phyloP scores from a whole-genome alignment of 2,888 invertebrate genomes.

The Drosophila helvetica region DNA sequence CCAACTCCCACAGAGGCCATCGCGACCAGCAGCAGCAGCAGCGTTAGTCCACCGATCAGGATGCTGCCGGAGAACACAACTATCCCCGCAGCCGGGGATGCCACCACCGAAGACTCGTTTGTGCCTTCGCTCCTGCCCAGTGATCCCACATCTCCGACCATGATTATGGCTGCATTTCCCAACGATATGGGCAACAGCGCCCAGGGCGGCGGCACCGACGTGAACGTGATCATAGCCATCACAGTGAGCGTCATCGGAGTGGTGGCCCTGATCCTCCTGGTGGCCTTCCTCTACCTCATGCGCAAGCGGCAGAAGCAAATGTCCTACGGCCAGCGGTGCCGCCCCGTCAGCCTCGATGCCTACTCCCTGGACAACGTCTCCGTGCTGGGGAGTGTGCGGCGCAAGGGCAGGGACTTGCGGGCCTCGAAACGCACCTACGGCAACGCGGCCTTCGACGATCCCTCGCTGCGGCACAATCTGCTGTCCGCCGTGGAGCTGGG shows the following conservation, averaged over 20 bases:
- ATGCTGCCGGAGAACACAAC: constrained; percentile 54
- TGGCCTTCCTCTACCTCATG: constrained; percentile 90
- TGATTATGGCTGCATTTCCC: constrained; percentile 47
- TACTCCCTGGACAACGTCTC: constrained; percentile 96
- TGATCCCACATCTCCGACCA: constrained; percentile 2
- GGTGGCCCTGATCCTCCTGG: constrained; percentile 90
- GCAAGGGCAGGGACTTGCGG: constrained; percentile 88
- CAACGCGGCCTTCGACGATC: constrained; percentile 95
- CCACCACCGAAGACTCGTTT: constrained; percentile 5
- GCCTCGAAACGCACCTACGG: constrained; percentile 94
- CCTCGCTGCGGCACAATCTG: constrained; percentile 88
- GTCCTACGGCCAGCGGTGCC: constrained; percentile 93
- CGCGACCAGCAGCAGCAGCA: constrained; percentile 44
- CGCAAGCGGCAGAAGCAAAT: constrained; percentile 92
- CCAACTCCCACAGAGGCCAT: constrained; percentile 46
- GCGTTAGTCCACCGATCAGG: constrained; percentile 28
- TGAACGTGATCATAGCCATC: constrained; percentile 91
- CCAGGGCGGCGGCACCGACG: constrained; percentile 84
- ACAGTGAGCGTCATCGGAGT: constrained; percentile 92
- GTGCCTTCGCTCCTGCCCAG: background rate
- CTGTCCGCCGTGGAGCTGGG: constrained; percentile 91
- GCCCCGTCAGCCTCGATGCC: constrained; percentile 94
- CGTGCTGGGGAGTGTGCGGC: constrained; percentile 90
- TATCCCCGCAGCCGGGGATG: background rate
- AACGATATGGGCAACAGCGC: constrained; percentile 60